These are phyloP conservation scores for Leuciscus idus DNA, from an alignment of 2,113 vertebrate genomes.

Conservation along the genomic window DNA sequence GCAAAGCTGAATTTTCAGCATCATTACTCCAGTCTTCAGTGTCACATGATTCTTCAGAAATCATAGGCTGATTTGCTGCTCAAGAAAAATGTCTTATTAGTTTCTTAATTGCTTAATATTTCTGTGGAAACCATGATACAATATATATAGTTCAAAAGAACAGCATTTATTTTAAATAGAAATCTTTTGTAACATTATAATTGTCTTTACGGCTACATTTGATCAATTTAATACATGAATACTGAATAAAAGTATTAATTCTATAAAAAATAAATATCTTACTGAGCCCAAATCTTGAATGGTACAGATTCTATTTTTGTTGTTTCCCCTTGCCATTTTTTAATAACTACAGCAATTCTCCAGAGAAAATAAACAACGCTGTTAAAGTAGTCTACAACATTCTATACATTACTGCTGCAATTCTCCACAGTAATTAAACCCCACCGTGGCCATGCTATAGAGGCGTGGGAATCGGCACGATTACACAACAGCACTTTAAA, in stretches of 20 bases:
- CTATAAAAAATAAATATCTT: background rate
- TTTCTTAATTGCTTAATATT: too few relatives aligned
- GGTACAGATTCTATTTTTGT: background rate
- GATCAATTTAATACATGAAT: background rate
- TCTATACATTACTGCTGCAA: background rate
- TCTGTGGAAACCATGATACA: too few relatives aligned
- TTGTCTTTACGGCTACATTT: background rate
- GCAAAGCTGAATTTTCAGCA: background rate
- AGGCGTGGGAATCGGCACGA: conserved; percentile 11
- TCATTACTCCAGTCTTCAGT: background rate
- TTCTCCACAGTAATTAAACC: conserved; percentile 13
- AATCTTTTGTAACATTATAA: background rate
- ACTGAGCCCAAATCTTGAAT: background rate
- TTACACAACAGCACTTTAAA: conserved; percentile 2
- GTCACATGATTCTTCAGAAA: background rate
- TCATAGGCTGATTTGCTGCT: background rate
- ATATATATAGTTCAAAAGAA: too few relatives aligned
- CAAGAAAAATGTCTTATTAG: background rate
- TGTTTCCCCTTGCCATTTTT: background rate
- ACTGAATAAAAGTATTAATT: background rate
- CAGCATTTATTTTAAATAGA: too few relatives aligned
- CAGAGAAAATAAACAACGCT: background rate
- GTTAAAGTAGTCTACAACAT: background rate
- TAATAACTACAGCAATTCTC: background rate
- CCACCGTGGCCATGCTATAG: background rate